A percentile compares a stretch with the other conserved stretches of the same genome.
Evolutionary conservation across 1,140 invertebrate species (phyloP).

Genomic region (Phocides pigmalion): DNA sequence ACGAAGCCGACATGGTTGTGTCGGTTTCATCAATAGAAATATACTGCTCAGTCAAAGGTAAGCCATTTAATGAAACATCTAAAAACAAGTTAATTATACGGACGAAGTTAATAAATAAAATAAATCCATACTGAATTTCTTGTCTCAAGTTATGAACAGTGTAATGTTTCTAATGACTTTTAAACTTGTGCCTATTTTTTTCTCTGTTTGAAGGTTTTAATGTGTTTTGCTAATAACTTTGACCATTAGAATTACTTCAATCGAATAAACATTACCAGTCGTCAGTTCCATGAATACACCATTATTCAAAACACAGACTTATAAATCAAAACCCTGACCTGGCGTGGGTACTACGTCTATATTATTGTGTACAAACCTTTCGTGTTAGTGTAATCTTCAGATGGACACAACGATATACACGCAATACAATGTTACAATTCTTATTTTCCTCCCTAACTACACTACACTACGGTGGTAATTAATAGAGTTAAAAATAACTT

Average conservation of each 20-base stretch:
- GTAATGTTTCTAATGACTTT: no score
- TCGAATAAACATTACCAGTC: conserved; percentile 5
- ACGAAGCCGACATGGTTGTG: not conserved
- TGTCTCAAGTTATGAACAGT: no score
- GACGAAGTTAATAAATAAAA: no score
- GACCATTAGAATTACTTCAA: not conserved
- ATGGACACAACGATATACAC: conserved; percentile 31
- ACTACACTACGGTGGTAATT: conserved; percentile 9
- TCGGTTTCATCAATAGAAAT: not conserved
- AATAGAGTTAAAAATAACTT: conserved; percentile 12
- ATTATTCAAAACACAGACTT: conserved; percentile 31
- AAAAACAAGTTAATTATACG: no score
- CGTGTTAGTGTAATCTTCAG: conserved; percentile 32
- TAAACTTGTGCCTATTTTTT: no score
- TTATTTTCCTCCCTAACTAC: conserved; percentile 4
- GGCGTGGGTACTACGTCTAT: conserved; percentile 26
- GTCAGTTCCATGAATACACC: conserved; percentile 8
- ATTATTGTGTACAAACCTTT: conserved; percentile 29
- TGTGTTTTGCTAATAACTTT: not conserved
- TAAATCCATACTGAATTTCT: no score
- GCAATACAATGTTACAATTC: conserved; percentile 30
- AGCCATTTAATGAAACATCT: not conserved
- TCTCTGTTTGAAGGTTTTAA: not conserved
- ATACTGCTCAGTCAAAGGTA: not conserved
- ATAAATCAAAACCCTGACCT: conserved; percentile 27